Base-by-base conservation (phyloP, 2,113 vertebrate genomes). In the Centropus bengalensis region DNA sequence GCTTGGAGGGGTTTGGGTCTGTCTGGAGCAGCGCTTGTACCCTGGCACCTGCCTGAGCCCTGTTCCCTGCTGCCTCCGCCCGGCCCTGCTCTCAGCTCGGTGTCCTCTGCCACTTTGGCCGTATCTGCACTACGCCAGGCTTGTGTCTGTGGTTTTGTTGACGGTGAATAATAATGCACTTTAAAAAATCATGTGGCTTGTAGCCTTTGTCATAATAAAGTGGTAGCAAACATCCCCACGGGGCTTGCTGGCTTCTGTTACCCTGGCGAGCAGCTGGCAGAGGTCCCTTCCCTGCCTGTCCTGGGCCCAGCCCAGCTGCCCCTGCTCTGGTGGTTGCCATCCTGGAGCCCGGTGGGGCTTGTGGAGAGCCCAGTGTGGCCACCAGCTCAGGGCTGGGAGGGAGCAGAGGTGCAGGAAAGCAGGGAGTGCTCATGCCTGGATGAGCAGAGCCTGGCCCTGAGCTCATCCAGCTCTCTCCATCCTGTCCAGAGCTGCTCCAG, bases 141-240 rank as follows among this genome's bases (percentile, higher is more conserved):
- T 95, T 96, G 86, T 94, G 63, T 96, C 92, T 97, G 92, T 85
- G 93, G 96, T 96, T 97, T 97, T 91, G 87, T 87, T 86, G 97
- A 96, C 75, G 9, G 96, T 96, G 94, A 97, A 90, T 94, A 95
- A 97, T 93, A 88, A 97, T 91, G 98, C 98, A 98, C 98, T 98
- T 98, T 98, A 97, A 91, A 89, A 97, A 97, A 93, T 97, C 94
- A 89, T 30, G 71, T 96, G 97, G 97, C 97, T 98, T 97, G 96
- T 98, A 96, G 97, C 95, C 96, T 98, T 97, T 96, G 95, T 95
- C 94, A 82, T 86, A 98, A 98, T 98, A 98, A 98, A 98, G 97
- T 94, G 96, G 94, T 96, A 97, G 98, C 74, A 7, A 96, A 84
- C 70, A 77, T 60, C 44, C 40, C 69, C 49, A 27, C 2, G 14